phyloP scores from a whole-genome alignment of 2,113 vertebrate species.

The Cisticola juncidis region DNA sequence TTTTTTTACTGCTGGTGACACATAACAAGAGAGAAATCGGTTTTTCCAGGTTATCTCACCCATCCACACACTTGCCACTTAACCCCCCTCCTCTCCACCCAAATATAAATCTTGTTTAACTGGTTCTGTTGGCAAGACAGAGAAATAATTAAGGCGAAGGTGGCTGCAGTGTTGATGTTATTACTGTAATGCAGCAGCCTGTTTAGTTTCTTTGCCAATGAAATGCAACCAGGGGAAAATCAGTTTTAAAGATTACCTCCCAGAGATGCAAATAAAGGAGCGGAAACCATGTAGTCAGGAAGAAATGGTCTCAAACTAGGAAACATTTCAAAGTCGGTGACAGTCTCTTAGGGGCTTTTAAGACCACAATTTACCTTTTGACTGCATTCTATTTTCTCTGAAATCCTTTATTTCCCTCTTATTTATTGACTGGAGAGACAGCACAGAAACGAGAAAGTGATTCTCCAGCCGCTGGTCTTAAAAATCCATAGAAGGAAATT shows the following conservation, averaged over 20 bases:
- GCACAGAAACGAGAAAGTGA: conserved; percentile 59
- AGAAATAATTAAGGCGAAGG: conserved; percentile 76
- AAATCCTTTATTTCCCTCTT: conserved; percentile 76
- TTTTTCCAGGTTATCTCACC: conserved; percentile 46
- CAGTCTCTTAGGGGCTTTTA: conserved; percentile 75
- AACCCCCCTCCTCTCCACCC: neutral
- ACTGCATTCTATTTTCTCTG: conserved; percentile 75
- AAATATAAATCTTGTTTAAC: conserved; percentile 72
- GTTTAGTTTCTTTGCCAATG: conserved; percentile 66
- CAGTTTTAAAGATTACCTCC: conserved; percentile 71
- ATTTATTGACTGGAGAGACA: conserved; percentile 77
- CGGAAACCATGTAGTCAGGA: conserved; percentile 30
- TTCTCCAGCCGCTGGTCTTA: conserved; percentile 61
- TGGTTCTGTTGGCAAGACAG: conserved; percentile 64
- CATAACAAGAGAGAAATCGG: neutral
- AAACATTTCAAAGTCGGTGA: conserved; percentile 60
- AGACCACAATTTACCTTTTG: conserved; percentile 79
- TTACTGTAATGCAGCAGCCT: conserved; percentile 67
- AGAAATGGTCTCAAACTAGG: conserved; percentile 53
- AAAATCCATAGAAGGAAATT: conserved; percentile 72
- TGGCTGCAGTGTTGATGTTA: conserved; percentile 65
- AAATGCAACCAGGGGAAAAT: conserved; percentile 71
- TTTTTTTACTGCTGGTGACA: neutral
- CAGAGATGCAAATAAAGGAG: conserved; percentile 54
- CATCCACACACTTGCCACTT: neutral